Evolutionary conservation across 2,797 vertebrate genomes (phyloP).

Genomic region (Hippocampus kuda): DNA sequence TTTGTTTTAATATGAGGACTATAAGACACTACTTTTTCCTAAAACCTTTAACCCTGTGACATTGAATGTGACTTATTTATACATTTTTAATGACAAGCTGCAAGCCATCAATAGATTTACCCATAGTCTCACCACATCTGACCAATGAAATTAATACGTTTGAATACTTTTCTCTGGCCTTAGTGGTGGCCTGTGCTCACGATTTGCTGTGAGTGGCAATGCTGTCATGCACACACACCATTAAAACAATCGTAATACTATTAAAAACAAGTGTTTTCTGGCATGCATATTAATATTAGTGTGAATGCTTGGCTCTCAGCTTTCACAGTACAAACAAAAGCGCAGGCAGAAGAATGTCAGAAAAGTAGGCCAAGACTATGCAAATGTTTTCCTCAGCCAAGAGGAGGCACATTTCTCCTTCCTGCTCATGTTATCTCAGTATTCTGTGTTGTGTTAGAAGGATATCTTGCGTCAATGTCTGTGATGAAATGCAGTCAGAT

Average conservation of each 20-base stretch:
- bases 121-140: no score
- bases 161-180: not conserved
- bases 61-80: no score
- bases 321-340: constrained; percentile 32
- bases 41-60: no score
- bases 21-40: no score
- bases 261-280: no score
- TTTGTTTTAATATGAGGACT: no score
- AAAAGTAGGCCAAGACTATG: constrained; percentile 54
- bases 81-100: no score
- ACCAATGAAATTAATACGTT: no score
- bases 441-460: constrained; percentile 8
- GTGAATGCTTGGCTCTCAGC: not conserved
- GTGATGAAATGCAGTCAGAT: constrained; percentile 14
- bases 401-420: constrained; percentile 21
- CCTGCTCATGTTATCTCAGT: constrained; percentile 20
- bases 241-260: not conserved
- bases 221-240: not conserved
- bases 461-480: not conserved
- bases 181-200: not conserved
- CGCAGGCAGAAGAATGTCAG: constrained; percentile 22
- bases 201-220: not conserved
- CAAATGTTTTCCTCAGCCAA: constrained; percentile 45
- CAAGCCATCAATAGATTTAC: no score
- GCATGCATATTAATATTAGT: not conserved